These are phyloP conservation scores for Gopherus evgoodei DNA, from an alignment of 2,113 vertebrate species.

Conservation along the genomic window DNA sequence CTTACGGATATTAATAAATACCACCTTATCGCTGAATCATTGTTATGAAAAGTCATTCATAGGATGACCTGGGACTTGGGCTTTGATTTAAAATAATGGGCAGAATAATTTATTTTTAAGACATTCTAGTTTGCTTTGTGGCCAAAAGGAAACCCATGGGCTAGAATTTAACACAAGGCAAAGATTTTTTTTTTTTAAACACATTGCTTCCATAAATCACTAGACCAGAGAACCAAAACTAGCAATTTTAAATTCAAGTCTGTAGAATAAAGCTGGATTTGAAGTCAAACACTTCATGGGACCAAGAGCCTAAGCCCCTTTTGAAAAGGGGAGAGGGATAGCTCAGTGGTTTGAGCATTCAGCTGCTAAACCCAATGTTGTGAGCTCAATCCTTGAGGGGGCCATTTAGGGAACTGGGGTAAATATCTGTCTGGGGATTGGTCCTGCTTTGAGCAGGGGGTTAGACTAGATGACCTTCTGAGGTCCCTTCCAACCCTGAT, in stretches of 20 bases:
- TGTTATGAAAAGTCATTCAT: neutral
- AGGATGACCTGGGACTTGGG: neutral
- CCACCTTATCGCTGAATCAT: neutral
- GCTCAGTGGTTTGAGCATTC: too few relatives aligned
- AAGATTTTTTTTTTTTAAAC: neutral
- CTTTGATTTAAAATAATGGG: neutral
- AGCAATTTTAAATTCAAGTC: slow-evolving; percentile 36
- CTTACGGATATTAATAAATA: neutral
- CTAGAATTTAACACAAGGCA: neutral
- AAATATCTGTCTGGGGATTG: too few relatives aligned
- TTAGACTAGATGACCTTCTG: too few relatives aligned
- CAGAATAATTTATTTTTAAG: neutral
- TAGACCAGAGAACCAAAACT: neutral
- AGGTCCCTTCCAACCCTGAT: too few relatives aligned
- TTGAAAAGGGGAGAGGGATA: too few relatives aligned
- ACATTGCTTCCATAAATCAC: neutral
- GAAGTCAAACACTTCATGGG: slow-evolving; percentile 22
- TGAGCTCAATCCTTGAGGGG: too few relatives aligned
- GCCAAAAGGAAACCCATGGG: neutral
- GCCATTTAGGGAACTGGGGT: too few relatives aligned
- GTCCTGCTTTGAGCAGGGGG: too few relatives aligned
- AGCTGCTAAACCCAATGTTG: too few relatives aligned
- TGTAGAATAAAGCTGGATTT: slow-evolving; percentile 35
- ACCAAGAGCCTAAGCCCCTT: too few relatives aligned
- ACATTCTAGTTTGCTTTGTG: neutral